A percentile compares a stretch with the other conserved stretches of the same genome.
Conservation (phyloP, 2,113 vertebrate genomes). For the Steatornis caripensis region DNA sequence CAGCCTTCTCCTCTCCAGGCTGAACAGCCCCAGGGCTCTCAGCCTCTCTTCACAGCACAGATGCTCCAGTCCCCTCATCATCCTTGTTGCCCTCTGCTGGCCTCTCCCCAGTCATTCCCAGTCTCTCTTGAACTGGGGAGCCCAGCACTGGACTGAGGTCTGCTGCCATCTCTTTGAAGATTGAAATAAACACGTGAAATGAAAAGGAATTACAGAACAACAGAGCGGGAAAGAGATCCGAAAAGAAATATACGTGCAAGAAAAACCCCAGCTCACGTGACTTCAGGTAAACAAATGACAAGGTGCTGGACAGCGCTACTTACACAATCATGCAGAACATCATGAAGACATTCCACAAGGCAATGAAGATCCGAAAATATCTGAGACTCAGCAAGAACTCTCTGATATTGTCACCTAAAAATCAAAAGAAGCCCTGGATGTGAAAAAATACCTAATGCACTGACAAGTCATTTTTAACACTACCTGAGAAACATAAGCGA, state of each 20-base stretch:
- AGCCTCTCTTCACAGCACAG: too few species aligned
- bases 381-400: conserved; percentile 95
- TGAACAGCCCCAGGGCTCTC: too few species aligned
- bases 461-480: background rate
- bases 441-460: background rate
- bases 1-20: too few species aligned
- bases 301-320: conserved; percentile 53
- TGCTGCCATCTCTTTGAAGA: background rate
- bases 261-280: fast-evolving
- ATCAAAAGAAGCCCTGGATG: background rate
- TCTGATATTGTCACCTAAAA: conserved; percentile 91
- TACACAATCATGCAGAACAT: conserved; percentile 99
- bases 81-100: too few species aligned
- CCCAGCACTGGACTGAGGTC: too few species aligned
- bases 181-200: background rate
- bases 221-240: fast-evolving
- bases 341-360: conserved; percentile 97
- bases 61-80: too few species aligned
- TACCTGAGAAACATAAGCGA: background rate
- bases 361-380: conserved; percentile 97
- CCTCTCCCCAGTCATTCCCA: too few species aligned
- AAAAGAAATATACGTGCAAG: fast-evolving
- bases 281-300: background rate
- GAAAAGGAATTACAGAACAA: background rate
- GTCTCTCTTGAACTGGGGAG: too few species aligned